Percentiles rank a stretch among this genome's conserved stretches.
These are phyloP conservation scores for Battus philenor DNA, from an alignment of 1,140 invertebrate species.

Conservation along the genomic window DNA sequence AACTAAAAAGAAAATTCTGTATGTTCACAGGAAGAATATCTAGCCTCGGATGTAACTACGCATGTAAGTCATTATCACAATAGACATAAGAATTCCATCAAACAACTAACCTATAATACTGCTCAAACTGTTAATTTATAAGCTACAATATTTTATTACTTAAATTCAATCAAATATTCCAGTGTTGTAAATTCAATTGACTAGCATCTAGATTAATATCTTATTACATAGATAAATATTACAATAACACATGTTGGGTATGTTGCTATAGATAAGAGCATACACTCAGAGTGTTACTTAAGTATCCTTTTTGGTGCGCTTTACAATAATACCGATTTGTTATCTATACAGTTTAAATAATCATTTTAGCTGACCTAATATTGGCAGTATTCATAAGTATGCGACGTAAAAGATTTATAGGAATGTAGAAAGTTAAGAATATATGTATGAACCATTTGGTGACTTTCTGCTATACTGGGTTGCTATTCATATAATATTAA, in stretches of 20 bases:
- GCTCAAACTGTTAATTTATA: conserved; percentile 47
- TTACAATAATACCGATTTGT: background rate
- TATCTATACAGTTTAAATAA: too few relatives aligned
- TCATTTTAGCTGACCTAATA: too few relatives aligned
- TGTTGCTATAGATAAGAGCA: conserved; percentile 16
- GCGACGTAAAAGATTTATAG: too few relatives aligned
- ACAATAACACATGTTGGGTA: conserved; percentile 24
- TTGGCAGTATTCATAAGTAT: conserved; percentile 15
- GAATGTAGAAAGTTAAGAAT: too few relatives aligned
- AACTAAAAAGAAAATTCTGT: too few relatives aligned
- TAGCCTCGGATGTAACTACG: conserved; percentile 33
- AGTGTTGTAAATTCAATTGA: conserved; percentile 64
- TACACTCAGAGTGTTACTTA: conserved; percentile 7
- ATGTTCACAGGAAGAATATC: too few relatives aligned
- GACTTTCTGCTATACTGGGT: too few relatives aligned
- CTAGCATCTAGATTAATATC: conserved; percentile 57
- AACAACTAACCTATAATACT: conserved; percentile 73
- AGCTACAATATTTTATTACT: conserved; percentile 45
- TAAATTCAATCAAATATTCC: conserved; percentile 49
- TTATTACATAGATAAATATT: conserved; percentile 23
- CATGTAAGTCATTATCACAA: conserved; percentile 45
- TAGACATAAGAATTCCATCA: conserved; percentile 53
- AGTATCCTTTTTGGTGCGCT: conserved; percentile 18
- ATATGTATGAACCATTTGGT: too few relatives aligned
- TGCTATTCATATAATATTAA: too few relatives aligned